phyloP scores from a whole-genome alignment of 1,140 invertebrate genomes.

The Pseudomyrmex pallidus region DNA sequence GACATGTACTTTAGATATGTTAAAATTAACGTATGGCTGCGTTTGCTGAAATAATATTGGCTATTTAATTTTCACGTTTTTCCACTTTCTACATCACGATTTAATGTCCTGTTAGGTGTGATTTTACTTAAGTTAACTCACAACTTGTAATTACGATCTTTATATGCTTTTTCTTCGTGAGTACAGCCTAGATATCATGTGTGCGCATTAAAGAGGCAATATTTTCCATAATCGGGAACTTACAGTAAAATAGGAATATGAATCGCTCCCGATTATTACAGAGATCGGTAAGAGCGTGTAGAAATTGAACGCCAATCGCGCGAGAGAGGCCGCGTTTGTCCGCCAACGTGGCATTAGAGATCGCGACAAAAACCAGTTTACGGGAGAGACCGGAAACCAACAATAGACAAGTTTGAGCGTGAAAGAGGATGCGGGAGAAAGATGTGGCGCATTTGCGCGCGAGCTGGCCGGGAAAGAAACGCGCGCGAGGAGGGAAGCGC shows the following conservation, averaged over 20 bases:
- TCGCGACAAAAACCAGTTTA: slow-evolving; percentile 56
- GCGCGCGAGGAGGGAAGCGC: slow-evolving; percentile 27
- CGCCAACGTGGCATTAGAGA: slow-evolving; percentile 52
- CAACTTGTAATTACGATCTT: slow-evolving; percentile 24
- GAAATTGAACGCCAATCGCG: slow-evolving; percentile 18
- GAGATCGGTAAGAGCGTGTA: not conserved
- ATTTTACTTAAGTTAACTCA: not conserved
- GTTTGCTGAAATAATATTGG: not conserved
- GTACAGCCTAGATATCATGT: not conserved
- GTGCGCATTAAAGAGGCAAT: not conserved
- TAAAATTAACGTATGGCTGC: not conserved
- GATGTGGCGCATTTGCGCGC: slow-evolving; percentile 24
- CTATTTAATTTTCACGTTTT: not conserved
- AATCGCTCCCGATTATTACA: slow-evolving; percentile 18
- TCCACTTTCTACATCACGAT: not conserved
- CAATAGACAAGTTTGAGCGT: slow-evolving; percentile 56
- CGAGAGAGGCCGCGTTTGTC: slow-evolving; percentile 25
- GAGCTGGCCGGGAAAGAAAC: slow-evolving; percentile 13
- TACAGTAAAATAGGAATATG: slow-evolving; percentile 8
- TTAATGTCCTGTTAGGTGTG: not conserved
- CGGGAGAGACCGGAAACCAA: slow-evolving; percentile 50
- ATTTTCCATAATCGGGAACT: slow-evolving; percentile 9
- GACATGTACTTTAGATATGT: not conserved
- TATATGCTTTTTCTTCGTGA: not conserved
- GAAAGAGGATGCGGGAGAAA: slow-evolving; percentile 57